phyloP scores from a whole-genome alignment of 2,888 invertebrate species.

The Nysson spinosus region DNA sequence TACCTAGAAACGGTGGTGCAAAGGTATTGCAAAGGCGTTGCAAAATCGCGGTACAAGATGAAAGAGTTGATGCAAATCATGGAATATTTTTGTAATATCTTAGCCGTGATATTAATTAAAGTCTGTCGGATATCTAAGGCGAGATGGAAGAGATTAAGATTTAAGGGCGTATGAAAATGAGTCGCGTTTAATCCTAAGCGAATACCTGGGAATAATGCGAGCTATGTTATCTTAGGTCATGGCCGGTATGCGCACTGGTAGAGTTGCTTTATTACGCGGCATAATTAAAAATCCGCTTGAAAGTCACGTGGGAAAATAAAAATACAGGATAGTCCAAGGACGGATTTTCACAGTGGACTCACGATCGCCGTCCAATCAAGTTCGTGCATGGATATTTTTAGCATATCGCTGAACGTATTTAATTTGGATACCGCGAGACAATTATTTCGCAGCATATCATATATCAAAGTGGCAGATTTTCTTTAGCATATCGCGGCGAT shows the following conservation, averaged over 20 bases:
- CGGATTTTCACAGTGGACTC: neutral
- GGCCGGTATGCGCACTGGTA: conserved; percentile 2
- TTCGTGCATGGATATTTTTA: conserved; percentile 30
- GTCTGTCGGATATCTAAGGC: too few relatives aligned
- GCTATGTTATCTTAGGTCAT: neutral
- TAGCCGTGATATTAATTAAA: too few relatives aligned
- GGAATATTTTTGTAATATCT: too few relatives aligned
- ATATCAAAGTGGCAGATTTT: too few relatives aligned
- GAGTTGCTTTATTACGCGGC: neutral
- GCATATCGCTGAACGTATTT: conserved; percentile 10
- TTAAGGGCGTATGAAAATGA: neutral
- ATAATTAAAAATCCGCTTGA: conserved; percentile 3
- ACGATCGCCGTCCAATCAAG: conserved; percentile 13
- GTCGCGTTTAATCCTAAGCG: neutral
- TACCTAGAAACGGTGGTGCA: too few relatives aligned
- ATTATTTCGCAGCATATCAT: too few relatives aligned
- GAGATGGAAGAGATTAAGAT: too few relatives aligned
- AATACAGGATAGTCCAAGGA: conserved; percentile 42
- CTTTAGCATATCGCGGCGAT: too few relatives aligned
- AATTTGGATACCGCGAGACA: too few relatives aligned
- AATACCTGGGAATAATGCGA: neutral
- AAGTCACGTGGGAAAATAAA: conserved; percentile 25
- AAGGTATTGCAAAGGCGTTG: too few relatives aligned
- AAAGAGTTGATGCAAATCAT: too few relatives aligned
- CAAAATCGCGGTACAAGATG: too few relatives aligned